Percentiles rank a stretch among this genome's conserved stretches.
Evolutionary conservation across 2,888 invertebrate genomes (phyloP).

Genomic region (Drosophila colorata): DNA sequence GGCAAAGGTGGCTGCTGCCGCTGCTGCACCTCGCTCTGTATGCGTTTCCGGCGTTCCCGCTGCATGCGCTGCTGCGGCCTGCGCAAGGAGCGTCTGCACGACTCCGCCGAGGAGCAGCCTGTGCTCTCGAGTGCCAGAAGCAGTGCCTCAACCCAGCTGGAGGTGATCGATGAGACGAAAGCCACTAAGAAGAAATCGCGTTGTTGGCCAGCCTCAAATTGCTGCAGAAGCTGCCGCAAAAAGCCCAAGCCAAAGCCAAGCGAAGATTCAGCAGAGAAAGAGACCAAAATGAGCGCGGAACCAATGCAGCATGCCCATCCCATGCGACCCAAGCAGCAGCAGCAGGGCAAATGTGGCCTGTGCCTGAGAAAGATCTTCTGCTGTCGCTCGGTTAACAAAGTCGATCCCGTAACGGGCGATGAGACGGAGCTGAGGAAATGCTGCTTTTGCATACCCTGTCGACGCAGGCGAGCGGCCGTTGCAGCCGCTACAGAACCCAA

Average conservation of each 20-base stretch:
- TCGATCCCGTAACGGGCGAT: slow-evolving; percentile 82
- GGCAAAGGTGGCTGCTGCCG: slow-evolving; percentile 76
- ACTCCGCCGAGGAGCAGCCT: slow-evolving; percentile 72
- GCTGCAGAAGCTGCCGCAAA: slow-evolving; percentile 84
- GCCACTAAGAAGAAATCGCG: slow-evolving; percentile 63
- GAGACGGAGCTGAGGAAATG: slow-evolving; percentile 82
- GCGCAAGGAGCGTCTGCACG: slow-evolving; percentile 61
- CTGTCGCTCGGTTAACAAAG: slow-evolving; percentile 84
- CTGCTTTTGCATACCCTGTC: slow-evolving; percentile 85
- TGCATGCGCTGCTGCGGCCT: slow-evolving; percentile 82
- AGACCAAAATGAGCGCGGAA: slow-evolving; percentile 54
- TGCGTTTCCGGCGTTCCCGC: slow-evolving; percentile 84
- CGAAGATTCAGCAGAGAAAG: slow-evolving; percentile 28
- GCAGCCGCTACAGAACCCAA: slow-evolving; percentile 35
- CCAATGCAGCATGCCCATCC: slow-evolving; percentile 41
- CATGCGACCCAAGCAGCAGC: slow-evolving; percentile 47
- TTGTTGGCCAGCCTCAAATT: slow-evolving; percentile 84
- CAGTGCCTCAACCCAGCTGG: slow-evolving; percentile 79
- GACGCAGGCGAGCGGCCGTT: slow-evolving; percentile 65
- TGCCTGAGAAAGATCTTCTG: slow-evolving; percentile 84
- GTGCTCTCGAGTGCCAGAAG: slow-evolving; percentile 77
- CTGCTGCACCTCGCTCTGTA: slow-evolving; percentile 82
- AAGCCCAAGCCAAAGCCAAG: slow-evolving; percentile 74
- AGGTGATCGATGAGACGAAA: slow-evolving; percentile 80
- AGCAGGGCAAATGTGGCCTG: slow-evolving; percentile 81